Base-by-base conservation (phyloP, 2,113 vertebrate genomes). In the Grus americana region DNA sequence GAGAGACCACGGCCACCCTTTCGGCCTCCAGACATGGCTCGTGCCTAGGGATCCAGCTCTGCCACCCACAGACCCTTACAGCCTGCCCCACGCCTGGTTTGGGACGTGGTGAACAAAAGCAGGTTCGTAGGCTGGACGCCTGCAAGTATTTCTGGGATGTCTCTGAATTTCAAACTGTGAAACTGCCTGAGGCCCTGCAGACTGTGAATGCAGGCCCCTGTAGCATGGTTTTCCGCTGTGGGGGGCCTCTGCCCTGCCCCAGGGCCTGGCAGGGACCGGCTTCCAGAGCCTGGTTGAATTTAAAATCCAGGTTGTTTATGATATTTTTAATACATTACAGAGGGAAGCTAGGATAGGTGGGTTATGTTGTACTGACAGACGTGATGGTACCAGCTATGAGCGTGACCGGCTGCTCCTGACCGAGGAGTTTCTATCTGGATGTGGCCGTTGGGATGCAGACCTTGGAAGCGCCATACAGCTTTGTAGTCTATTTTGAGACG, bases 141-240 rank as follows among this genome's bases (percentile, higher is more conserved):
- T 9, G 27, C 7, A 1, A 1, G 17, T 24, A 4, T 32, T 57
- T 27, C 26, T 62, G 50, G 17, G 17, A n/a, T 6, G 11, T 20
- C 8, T 52, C 49, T 22, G 22, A 4, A 4, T 63, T 36, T 50
- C 2, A 7, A 15, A 17, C 1, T 1, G 22, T 47, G 71, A 61
- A 15, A 23, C 27, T 44, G 21, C 26, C 36, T 3, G 13, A 66
- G 61, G 12, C 2, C 5, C 29, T 11, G 59, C 42, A 58, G 38
- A 24, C 15, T 6, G 0, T 9, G 2, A 8, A 42, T 52, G 32
- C 30, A 2, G 13, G 16, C 6, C 18, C 47, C n/a, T 3, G 0
- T 12, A 7, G 23, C 19, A 32, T 30, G 1, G 1, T 50, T 65
- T 71, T 15, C 24, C 21, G 3, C 70, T 23, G 32, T 22, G 65